Evolutionary conservation across 1,140 invertebrate genomes (phyloP), one percentile per base, ranked within the genome.

Genomic region (Gonatopus flavifemur): DNA sequence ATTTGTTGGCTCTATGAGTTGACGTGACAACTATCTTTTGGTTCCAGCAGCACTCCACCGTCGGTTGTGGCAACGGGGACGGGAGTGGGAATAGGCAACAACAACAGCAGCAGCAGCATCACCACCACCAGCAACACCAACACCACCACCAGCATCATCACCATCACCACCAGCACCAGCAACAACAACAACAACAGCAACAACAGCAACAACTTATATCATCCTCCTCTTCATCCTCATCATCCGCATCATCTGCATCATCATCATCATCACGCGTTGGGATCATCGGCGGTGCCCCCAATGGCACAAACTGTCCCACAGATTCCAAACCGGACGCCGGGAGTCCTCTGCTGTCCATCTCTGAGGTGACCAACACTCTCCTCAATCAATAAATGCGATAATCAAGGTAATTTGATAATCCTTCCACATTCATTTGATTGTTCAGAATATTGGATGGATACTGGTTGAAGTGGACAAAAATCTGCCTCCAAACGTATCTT

Each of bases 341-440:
- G 78, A 88, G 87, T 87, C 86, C 87, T 83, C 62, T 90, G 82
- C 66, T 89, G 82, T 88, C 88, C 80, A 87, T 89, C 84, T 88
- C 87, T 81, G 86, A 89, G 84, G 87, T 89, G 81, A 89, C 88
- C 67, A 88, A 88, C 79, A 88, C 87, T 58, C 73, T 88, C 58
- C 82, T 88, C 76, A 87, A 86, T 73, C 85, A 87, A 72, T 86
- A 79, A 66, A 41, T 44, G 63, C 52, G 40, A 21, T 49, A 51
- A 61, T 51, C 49, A 55, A 60, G 67, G 67, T 69, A 39, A 54
- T n/a, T n/a, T n/a, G n/a, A n/a, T n/a, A n/a, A n/a, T n/a, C n/a
- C n/a, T n/a, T n/a, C n/a, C n/a, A n/a, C n/a, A n/a, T n/a, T n/a
- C n/a, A n/a, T n/a, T n/a, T n/a, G n/a, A n/a, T n/a, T n/a, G n/a